phyloP scores from a whole-genome alignment of 1,140 invertebrate species.

The Apis florea region DNA sequence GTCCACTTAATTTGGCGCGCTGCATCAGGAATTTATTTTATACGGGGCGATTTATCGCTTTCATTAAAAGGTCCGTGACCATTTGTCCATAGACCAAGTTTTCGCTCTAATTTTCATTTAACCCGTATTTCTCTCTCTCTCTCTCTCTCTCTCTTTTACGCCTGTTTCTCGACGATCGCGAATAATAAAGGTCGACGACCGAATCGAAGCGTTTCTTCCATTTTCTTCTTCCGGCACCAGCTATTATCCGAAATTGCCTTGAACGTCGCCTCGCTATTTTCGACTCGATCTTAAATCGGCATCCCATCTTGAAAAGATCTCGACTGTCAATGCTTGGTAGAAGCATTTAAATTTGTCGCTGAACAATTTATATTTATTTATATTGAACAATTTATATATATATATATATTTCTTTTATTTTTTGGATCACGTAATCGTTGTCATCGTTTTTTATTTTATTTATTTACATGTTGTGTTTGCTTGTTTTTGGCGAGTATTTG shows the following conservation, averaged over 20 bases:
- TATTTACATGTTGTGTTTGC: no score
- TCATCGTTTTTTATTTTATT: no score
- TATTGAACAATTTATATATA: no score
- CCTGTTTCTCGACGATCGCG: background rate
- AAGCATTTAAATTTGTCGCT: no score
- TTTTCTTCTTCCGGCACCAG: background rate
- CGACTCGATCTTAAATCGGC: constrained; percentile 7
- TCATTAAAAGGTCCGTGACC: constrained; percentile 59
- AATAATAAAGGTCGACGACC: constrained; percentile 29
- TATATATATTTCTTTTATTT: no score
- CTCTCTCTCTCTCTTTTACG: background rate
- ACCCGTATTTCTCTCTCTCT: background rate
- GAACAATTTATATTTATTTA: no score
- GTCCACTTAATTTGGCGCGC: constrained; percentile 28
- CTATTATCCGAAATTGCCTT: constrained; percentile 14
- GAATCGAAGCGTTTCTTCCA: background rate
- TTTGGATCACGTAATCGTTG: no score
- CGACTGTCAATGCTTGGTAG: no score
- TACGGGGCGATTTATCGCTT: constrained; percentile 63
- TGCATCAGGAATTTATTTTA: constrained; percentile 61
- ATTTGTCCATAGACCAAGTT: background rate
- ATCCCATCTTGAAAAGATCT: background rate
- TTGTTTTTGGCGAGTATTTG: no score
- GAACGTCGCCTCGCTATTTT: background rate
- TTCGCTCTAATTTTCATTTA: background rate